phyloP scores from a whole-genome alignment of 2,113 vertebrate species.

The Gavia stellata region DNA sequence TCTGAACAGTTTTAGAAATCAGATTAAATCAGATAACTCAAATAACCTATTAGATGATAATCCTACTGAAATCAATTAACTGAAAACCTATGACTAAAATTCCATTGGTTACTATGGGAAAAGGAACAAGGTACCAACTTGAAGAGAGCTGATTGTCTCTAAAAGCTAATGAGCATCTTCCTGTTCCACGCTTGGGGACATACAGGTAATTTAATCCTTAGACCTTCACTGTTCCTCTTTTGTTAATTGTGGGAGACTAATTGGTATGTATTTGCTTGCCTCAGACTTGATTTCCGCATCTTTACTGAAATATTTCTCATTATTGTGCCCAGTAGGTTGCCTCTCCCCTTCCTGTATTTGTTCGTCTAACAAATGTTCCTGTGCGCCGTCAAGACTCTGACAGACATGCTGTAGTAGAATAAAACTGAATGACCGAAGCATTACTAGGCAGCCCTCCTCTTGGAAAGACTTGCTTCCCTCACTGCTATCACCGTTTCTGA shows the following conservation, averaged over 20 bases:
- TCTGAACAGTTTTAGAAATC: background rate
- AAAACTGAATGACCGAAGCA: background rate
- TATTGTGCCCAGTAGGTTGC: conserved; percentile 42
- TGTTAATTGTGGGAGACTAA: conserved; percentile 29
- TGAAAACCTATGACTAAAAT: background rate
- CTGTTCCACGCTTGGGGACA: background rate
- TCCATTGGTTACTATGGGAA: background rate
- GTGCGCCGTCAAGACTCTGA: background rate
- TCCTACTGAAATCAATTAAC: background rate
- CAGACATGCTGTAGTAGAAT: background rate
- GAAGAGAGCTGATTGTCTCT: background rate
- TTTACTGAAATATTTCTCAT: conserved; percentile 38
- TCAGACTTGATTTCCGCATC: conserved; percentile 21
- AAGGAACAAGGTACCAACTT: conserved; percentile 2
- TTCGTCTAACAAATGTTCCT: background rate
- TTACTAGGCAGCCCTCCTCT: background rate
- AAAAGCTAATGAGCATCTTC: background rate
- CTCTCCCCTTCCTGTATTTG: conserved; percentile 50
- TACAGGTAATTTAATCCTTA: conserved; percentile 24
- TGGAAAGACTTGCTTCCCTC: background rate
- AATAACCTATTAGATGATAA: background rate
- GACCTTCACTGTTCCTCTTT: background rate
- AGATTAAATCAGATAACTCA: background rate
- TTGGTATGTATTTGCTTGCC: conserved; percentile 22
- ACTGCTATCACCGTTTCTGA: background rate